These are phyloP conservation scores for Plebejus anna DNA, from an alignment of 2,888 invertebrate species.

Conservation along the genomic window DNA sequence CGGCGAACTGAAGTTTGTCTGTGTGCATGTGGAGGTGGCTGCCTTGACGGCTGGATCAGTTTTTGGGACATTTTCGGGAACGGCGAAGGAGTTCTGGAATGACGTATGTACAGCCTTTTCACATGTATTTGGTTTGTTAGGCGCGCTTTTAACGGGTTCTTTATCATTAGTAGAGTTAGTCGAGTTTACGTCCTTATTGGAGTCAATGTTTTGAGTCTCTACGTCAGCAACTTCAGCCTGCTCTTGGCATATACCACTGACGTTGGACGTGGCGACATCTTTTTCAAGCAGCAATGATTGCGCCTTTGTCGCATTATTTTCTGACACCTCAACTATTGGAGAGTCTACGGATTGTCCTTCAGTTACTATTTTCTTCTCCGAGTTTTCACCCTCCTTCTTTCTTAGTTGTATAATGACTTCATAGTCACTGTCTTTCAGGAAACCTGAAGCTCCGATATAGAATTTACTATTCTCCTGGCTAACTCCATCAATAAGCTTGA, in stretches of 20 bases:
- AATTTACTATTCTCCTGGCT: slow-evolving; percentile 61
- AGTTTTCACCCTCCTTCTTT: slow-evolving; percentile 52
- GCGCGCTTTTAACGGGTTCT: slow-evolving; percentile 12
- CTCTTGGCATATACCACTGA: slow-evolving; percentile 7
- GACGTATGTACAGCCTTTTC: slow-evolving; percentile 50
- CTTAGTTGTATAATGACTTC: slow-evolving; percentile 70
- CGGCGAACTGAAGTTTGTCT: slow-evolving; percentile 60
- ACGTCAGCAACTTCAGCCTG: background rate
- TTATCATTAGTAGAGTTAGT: slow-evolving; percentile 20
- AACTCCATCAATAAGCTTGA: slow-evolving; percentile 56
- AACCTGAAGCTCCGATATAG: slow-evolving; percentile 63
- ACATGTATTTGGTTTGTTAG: slow-evolving; percentile 32
- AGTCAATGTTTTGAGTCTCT: slow-evolving; percentile 3
- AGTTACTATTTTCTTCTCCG: background rate
- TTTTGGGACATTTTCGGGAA: slow-evolving; percentile 42
- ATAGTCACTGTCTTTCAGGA: slow-evolving; percentile 62
- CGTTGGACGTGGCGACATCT: background rate
- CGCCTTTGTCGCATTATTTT: background rate
- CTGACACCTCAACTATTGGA: background rate
- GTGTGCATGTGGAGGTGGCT: slow-evolving; percentile 61
- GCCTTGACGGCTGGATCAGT: slow-evolving; percentile 44
- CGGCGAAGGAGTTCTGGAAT: slow-evolving; percentile 44
- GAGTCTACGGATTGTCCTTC: background rate
- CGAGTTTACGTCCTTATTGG: background rate
- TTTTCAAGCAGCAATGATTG: background rate